Evolutionary conservation across 2,797 vertebrate species (phyloP), one percentile per base, ranked within the genome.

Genomic region (Gallirallus australis): DNA sequence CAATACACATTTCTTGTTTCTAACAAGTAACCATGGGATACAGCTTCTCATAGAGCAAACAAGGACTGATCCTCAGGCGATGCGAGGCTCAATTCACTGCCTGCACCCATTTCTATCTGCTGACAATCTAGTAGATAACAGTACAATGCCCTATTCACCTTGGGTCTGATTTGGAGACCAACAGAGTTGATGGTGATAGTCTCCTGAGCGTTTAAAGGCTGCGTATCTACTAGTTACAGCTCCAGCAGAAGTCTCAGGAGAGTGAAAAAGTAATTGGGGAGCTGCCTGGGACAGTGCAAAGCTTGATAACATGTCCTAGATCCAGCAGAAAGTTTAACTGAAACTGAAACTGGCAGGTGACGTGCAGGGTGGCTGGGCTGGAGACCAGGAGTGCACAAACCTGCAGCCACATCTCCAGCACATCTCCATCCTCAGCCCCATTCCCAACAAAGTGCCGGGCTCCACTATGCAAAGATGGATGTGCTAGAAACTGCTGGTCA

Each of bases 331-430:
- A 40, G 18, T 40, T 42, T 37, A 65, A 60, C 1, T 13, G 42
- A 27, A 65, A 60, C 0, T 13, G 42, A 27, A 31, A 20, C 18
- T 35, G 40, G 31, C 52, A 17, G 66, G 63, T 27, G 60, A 9
- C 20, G 12, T 35, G 3, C 4, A 23, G 65, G 0, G 0, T 1
- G 0, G 65, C 48, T 3, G 28, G 27, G 33, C 63, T 6, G 12
- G 9, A 8, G 12, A 40, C 42, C 14, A 12, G 0, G 6, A 28
- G 73, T 0, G 18, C 12, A 24, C 57, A 31, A 15, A 35, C 3
- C 1, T 3, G 17, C 17, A 18, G 54, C 2, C 8, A 1, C 71
- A 9, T 5, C 77, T 7, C 54, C 56, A 20, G 5, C 18, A 1
- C 65, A 8, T 5, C 77, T 7, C 54, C 56, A 20, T 6, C 18